These are phyloP conservation scores for Galaxias olidus DNA, from an alignment of 2,797 vertebrate genomes.

Conservation along the genomic window DNA sequence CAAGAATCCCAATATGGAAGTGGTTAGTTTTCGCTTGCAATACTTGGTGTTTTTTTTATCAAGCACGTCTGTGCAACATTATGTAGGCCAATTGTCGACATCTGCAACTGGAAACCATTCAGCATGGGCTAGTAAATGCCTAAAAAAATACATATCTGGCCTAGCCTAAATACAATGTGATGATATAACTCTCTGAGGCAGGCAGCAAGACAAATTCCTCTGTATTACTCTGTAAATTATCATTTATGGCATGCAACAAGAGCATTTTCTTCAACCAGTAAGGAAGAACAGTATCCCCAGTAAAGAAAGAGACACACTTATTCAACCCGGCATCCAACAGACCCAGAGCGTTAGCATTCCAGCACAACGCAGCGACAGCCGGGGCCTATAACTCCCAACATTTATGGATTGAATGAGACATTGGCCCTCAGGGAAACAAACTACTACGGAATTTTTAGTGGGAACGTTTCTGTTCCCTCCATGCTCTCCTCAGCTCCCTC, in stretches of 20 bases:
- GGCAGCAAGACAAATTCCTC: slow-evolving; percentile 46
- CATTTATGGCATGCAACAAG: slow-evolving; percentile 38
- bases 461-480: neutral
- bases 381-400: slow-evolving; percentile 37
- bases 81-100: slow-evolving; percentile 45
- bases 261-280: slow-evolving; percentile 35
- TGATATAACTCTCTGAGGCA: slow-evolving; percentile 48
- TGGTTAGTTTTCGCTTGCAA: slow-evolving; percentile 45
- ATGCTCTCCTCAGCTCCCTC: neutral
- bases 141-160: slow-evolving; percentile 47
- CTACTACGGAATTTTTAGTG: slow-evolving; percentile 22
- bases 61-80: slow-evolving; percentile 38
- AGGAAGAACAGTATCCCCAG: slow-evolving; percentile 32
- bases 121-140: slow-evolving; percentile 30
- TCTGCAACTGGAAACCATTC: slow-evolving; percentile 42
- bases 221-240: slow-evolving; percentile 46
- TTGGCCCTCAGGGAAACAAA: slow-evolving; percentile 29
- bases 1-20: slow-evolving; percentile 52
- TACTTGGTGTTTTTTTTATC: slow-evolving; percentile 26
- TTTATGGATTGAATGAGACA: slow-evolving; percentile 43
- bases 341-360: slow-evolving; percentile 34
- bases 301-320: slow-evolving; percentile 38
- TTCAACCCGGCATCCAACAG: slow-evolving; percentile 33
- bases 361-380: slow-evolving; percentile 37
- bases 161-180: slow-evolving; percentile 41